These are phyloP conservation scores for Esox niger DNA, from an alignment of 2,113 vertebrate species.

Conservation along the genomic window DNA sequence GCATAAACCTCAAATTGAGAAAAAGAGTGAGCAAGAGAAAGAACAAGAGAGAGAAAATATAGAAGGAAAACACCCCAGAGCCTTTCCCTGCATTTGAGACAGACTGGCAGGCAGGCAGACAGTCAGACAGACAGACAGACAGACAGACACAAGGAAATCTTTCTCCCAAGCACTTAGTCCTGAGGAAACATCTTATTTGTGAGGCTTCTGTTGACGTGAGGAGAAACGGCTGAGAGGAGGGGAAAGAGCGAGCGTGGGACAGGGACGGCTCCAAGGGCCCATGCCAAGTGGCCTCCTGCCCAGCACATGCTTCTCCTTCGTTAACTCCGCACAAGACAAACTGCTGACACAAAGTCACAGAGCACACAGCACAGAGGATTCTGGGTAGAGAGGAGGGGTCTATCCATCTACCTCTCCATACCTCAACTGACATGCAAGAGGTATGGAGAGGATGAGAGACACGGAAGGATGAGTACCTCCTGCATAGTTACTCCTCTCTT, in stretches of 20 bases:
- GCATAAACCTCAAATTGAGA: constrained; percentile 37
- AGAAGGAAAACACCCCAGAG: constrained; percentile 38
- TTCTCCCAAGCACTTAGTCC: constrained; percentile 28
- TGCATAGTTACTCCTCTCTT: constrained; percentile 41
- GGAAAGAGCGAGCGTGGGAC: constrained; percentile 8
- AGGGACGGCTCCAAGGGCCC: not conserved
- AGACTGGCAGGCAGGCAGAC: no score
- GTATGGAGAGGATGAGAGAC: no score
- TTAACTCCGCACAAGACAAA: constrained; percentile 88
- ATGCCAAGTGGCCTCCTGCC: constrained; percentile 25
- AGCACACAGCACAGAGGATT: constrained; percentile 57
- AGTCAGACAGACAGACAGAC: constrained; percentile 6
- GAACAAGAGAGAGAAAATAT: constrained; percentile 19
- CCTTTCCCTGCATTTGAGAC: constrained; percentile 41
- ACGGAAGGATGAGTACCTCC: no score
- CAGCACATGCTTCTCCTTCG: constrained; percentile 56
- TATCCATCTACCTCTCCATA: constrained; percentile 26
- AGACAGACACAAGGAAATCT: constrained; percentile 8
- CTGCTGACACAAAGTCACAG: constrained; percentile 84
- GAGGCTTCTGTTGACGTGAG: constrained; percentile 70
- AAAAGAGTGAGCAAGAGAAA: constrained; percentile 8
- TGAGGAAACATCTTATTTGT: constrained; percentile 75
- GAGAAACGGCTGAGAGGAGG: constrained; percentile 45
- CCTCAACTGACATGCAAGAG: constrained; percentile 57
- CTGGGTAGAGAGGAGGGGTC: constrained; percentile 61